A percentile compares a stretch with the other conserved stretches of the same genome.
Conservation (phyloP, 1,140 invertebrate genomes). For the Scylla paramamosain region DNA sequence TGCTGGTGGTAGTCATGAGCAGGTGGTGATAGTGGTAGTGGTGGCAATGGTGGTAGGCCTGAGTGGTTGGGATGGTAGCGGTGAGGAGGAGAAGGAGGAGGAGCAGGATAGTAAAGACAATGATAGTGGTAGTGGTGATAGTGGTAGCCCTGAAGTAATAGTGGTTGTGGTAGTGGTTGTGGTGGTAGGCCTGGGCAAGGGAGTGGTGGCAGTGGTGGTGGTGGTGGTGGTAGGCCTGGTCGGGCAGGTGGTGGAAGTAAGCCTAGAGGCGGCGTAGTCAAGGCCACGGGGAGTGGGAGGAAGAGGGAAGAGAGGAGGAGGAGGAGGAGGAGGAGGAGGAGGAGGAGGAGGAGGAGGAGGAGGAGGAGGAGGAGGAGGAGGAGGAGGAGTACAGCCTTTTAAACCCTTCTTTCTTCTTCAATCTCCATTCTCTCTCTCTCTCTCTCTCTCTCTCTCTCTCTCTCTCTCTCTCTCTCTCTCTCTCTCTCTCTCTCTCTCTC, state of each 20-base stretch:
- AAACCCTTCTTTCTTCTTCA: not conserved
- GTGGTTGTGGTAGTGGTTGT: not conserved
- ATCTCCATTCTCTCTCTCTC: constrained; percentile 3
- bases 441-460: constrained; percentile 20
- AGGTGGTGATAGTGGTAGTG: not conserved
- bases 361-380: not conserved
- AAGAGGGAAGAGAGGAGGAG: not conserved
- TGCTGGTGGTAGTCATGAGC: not conserved
- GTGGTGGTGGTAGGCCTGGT: not conserved
- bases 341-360: not conserved
- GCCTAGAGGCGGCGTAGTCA: not conserved
- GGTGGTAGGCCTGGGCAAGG: not conserved
- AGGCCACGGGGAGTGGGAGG: not conserved
- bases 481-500: not conserved
- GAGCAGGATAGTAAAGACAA: not conserved
- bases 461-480: not conserved
- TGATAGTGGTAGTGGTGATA: not conserved
- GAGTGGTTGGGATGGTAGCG: not conserved
- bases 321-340: too few relatives aligned
- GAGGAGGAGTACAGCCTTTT: not conserved
- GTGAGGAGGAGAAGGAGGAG: too few relatives aligned
- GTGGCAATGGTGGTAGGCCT: not conserved
- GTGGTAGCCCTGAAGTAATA: not conserved
- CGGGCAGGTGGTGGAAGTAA: not conserved
- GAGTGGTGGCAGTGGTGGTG: not conserved